Conservation (phyloP, 2,888 invertebrate genomes). For the Quadriops clusia region DNA sequence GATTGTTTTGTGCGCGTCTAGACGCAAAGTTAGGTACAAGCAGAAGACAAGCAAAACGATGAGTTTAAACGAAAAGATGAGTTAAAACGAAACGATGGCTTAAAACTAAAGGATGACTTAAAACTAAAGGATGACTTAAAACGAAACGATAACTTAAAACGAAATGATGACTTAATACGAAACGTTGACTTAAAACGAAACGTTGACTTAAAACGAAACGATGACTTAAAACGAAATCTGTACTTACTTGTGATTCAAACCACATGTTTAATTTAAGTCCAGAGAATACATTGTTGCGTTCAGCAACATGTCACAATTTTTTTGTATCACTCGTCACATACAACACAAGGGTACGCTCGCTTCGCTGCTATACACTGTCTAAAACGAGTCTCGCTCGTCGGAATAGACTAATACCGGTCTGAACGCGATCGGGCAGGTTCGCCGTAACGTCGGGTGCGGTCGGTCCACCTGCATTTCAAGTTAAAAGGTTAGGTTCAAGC, state of each 20-base stretch:
- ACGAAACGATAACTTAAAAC: too few species aligned
- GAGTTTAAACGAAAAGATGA: too few species aligned
- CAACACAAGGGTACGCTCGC: conserved; percentile 26
- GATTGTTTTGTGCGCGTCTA: too few species aligned
- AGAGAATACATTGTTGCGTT: conserved; percentile 34
- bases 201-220: too few species aligned
- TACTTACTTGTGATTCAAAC: conserved; percentile 38
- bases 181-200: too few species aligned
- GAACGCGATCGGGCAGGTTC: conserved; percentile 24
- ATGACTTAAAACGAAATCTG: too few species aligned
- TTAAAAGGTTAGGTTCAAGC: conserved; percentile 34
- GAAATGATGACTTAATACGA: too few species aligned
- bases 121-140: too few species aligned
- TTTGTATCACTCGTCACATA: conserved; percentile 24
- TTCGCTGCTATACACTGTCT: conserved; percentile 29
- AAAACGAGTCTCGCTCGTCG: conserved; percentile 27
- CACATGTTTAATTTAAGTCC: conserved; percentile 35
- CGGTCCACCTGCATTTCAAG: conserved; percentile 46
- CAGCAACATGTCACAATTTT: conserved; percentile 33
- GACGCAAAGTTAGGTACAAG: too few species aligned
- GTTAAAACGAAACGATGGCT: too few species aligned
- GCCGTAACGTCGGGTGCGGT: conserved; percentile 33
- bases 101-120: too few species aligned
- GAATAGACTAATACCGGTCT: conserved; percentile 34
- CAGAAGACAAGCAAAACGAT: too few species aligned